A percentile compares a stretch with the other conserved stretches of the same genome.
Evolutionary conservation across 2,113 vertebrate genomes (phyloP).

Genomic region (Sorex araneus): DNA sequence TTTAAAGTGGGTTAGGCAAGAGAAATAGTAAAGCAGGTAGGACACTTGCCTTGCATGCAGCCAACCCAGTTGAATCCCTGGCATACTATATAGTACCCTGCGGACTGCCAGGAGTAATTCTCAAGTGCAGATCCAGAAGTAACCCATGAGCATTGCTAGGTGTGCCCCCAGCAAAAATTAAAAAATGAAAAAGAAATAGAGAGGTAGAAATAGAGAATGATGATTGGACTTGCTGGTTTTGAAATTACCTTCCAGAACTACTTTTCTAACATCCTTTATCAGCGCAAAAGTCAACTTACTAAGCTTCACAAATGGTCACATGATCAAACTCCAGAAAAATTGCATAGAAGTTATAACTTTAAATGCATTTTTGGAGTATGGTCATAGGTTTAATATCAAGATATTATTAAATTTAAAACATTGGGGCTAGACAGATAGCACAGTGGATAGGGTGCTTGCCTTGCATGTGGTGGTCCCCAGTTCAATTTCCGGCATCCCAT

Average conservation of each 20-base stretch:
- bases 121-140: no score
- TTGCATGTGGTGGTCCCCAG: no score
- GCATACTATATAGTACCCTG: no score
- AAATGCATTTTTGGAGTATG: background rate
- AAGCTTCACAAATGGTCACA: constrained; percentile 18
- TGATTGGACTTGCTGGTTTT: background rate
- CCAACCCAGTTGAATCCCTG: no score
- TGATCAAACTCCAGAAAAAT: constrained; percentile 21
- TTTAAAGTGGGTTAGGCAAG: background rate
- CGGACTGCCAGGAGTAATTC: no score
- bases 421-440: background rate
- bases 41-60: no score
- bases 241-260: background rate
- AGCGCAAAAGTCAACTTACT: constrained; percentile 30
- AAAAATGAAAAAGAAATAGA: background rate
- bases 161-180: background rate
- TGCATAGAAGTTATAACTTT: background rate
- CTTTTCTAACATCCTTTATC: background rate
- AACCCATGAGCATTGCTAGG: no score
- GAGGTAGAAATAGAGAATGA: background rate
- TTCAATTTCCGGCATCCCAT: no score
- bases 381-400: background rate
- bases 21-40: no score
- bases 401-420: constrained; percentile 48
- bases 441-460: no score